These are phyloP conservation scores for Sympetrum striolatum DNA, from an alignment of 2,888 invertebrate genomes.

Conservation along the genomic window DNA sequence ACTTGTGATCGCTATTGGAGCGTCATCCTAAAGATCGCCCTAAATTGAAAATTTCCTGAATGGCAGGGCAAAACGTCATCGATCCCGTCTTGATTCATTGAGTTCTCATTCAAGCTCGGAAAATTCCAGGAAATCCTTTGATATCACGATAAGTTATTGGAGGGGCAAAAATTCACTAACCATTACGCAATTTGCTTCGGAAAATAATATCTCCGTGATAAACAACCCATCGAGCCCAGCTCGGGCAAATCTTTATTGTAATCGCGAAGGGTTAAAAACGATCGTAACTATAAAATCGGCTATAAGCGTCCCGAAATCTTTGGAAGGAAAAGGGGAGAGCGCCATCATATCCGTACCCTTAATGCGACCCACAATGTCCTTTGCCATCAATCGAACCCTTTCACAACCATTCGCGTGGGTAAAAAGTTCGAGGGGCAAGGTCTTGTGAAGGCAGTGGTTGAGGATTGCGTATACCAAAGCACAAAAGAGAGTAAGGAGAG, in stretches of 20 bases:
- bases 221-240: neutral
- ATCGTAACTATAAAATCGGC: neutral
- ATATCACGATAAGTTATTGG: neutral
- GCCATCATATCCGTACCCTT: neutral
- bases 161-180: neutral
- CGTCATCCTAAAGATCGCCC: too few species aligned
- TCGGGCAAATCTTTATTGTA: neutral
- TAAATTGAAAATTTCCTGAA: too few species aligned
- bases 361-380: neutral
- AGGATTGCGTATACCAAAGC: neutral
- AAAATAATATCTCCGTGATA: neutral
- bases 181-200: neutral
- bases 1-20: too few species aligned
- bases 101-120: too few species aligned
- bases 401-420: neutral
- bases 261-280: neutral
- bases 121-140: too few species aligned
- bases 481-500: neutral
- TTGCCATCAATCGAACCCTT: neutral
- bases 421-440: neutral
- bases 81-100: too few species aligned
- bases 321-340: neutral
- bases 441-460: neutral
- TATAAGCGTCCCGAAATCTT: neutral
- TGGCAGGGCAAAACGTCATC: too few species aligned